These are phyloP conservation scores for Lithophane semibrunnea DNA, from an alignment of 2,888 invertebrate species.

Conservation along the genomic window DNA sequence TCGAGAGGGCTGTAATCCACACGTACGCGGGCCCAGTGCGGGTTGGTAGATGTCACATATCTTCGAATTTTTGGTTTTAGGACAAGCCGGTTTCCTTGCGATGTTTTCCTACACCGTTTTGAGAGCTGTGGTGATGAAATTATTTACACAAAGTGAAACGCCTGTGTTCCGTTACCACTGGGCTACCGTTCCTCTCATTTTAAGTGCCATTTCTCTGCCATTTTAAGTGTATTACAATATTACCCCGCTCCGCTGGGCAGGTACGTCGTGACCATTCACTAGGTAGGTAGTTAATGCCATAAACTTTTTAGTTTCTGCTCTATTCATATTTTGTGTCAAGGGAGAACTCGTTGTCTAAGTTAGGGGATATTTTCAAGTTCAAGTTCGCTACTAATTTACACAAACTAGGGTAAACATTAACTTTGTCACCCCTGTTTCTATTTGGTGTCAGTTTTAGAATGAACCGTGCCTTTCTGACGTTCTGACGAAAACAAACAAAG, in stretches of 20 bases:
- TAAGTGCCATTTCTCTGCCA: too few relatives aligned
- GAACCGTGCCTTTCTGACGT: not conserved
- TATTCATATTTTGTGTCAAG: conserved; percentile 34
- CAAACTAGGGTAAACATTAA: conserved; percentile 57
- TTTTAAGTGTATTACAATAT: not conserved
- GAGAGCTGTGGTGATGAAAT: too few relatives aligned
- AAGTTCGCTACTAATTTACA: conserved; percentile 55
- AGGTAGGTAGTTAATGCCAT: not conserved
- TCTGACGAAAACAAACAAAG: too few relatives aligned
- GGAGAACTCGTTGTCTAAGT: conserved; percentile 43
- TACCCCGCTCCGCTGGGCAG: not conserved
- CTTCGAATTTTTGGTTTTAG: too few relatives aligned
- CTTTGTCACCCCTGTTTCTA: conserved; percentile 48
- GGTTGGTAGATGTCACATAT: too few relatives aligned
- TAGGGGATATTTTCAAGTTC: conserved; percentile 59
- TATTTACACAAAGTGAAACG: too few relatives aligned
- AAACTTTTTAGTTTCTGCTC: conserved; percentile 12
- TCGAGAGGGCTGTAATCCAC: too few relatives aligned
- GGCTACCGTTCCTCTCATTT: too few relatives aligned
- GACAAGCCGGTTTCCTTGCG: too few relatives aligned
- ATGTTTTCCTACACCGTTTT: too few relatives aligned
- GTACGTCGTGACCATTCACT: not conserved
- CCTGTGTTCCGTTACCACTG: too few relatives aligned
- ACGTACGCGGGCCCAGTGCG: too few relatives aligned
- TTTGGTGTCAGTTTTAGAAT: conserved; percentile 1